phyloP scores from a whole-genome alignment of 2,888 invertebrate genomes.

The Notodonta ziczac region DNA sequence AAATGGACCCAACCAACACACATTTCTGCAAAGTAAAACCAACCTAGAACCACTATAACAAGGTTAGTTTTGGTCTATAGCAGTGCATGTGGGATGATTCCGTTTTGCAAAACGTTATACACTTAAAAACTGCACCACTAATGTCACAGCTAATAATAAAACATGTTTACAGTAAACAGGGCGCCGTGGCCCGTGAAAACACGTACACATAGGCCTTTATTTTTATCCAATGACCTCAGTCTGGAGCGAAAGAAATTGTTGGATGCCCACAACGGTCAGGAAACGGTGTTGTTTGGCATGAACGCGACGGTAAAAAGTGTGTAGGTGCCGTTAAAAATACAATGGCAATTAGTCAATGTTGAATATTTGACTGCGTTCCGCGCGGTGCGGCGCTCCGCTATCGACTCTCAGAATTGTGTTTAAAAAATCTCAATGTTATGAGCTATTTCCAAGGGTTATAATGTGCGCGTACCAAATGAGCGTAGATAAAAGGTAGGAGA shows the following conservation, averaged over 20 bases:
- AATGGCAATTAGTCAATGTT: constrained; percentile 30
- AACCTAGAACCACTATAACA: too few relatives aligned
- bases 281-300: constrained; percentile 29
- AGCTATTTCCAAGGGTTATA: not conserved
- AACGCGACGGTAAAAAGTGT: constrained; percentile 18
- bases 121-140: not conserved
- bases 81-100: too few relatives aligned
- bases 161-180: not conserved
- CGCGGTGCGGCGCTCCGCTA: not conserved
- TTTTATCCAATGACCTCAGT: constrained; percentile 8
- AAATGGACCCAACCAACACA: too few relatives aligned
- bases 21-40: too few relatives aligned
- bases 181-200: not conserved
- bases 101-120: too few relatives aligned
- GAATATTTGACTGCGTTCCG: constrained; percentile 3
- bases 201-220: constrained; percentile 2
- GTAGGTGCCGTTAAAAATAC: constrained; percentile 34
- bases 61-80: too few relatives aligned
- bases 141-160: not conserved
- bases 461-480: constrained; percentile 3
- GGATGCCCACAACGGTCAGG: constrained; percentile 5
- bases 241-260: constrained; percentile 1
- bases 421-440: not conserved
- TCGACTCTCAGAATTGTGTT: constrained; percentile 3
- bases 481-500: not conserved